Evolutionary conservation across 2,888 invertebrate species (phyloP), one percentile per base, ranked within the genome.

Genomic region (Panzeria rudis): DNA sequence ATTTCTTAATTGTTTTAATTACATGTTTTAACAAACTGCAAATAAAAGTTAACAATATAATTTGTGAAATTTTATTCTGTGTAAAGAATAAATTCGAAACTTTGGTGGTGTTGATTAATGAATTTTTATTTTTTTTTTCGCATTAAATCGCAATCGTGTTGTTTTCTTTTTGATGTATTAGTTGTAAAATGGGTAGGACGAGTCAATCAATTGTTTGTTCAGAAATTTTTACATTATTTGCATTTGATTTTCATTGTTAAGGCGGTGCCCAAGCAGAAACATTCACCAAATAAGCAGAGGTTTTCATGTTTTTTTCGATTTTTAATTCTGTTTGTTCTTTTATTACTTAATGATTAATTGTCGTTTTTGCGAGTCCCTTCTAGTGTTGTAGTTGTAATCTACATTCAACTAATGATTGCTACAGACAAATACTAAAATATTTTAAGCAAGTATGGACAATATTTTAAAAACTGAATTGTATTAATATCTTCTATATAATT

Each of bases 171-270:
- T 38, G 8, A 3, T 38, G 38, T 44, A 15, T 44, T 44, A n/a
- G n/a, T n/a, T 44, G 44, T 44, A 4, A 25, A 83, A 76, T 59
- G 59, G 20, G 72, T 69, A 38, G 44, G 61, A 66, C 35, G 69
- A 75, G 47, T 69, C 81, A 76, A 81, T 68, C 72, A 80, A 77
- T 73, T 77, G 72, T 83, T 76, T 76, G 52, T 64, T 68, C 52
- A 73, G 73, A 75, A 80, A 72, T 76, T 76, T 78, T 77, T n/a
- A 17, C 23, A 66, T 35, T 41, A 59, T 62, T 64, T 71, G 50
- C 59, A 62, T 59, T 59, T 76, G 54, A 15, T 35, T 62, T 61
- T 66, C 50, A 61, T 71, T 20, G 44, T 44, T 41, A 9, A 76
- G 44, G 35, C 52, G 68, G 41, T 29, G 59, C 15, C 25, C 20